Evolutionary conservation across 2,888 invertebrate genomes (phyloP), one percentile per base, ranked within the genome.

Genomic region (Cetonia aurata): DNA sequence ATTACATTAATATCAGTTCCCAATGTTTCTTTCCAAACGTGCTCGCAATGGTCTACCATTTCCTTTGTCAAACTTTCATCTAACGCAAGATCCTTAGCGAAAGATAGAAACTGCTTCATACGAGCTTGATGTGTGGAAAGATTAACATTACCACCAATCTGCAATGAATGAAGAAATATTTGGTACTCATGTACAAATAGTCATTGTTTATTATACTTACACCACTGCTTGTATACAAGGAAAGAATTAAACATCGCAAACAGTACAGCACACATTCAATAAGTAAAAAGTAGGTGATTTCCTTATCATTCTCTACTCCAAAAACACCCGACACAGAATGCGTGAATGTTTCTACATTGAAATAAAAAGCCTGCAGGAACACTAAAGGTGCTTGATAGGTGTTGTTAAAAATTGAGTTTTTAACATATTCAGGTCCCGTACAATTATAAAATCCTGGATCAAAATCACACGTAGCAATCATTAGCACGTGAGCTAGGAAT

Each of bases 41-140:
- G 75, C 52, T 77, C 75, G 56, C 73, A 78, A 59, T 79, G 75
- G 0, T 73, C 73, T 3, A 76, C 71, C 2, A 75, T 73, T 15
- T 74, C 71, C 9, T 74, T 53, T 1, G 75, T 70, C 8, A 75
- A 52, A n/a, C 62, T 70, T 68, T 78, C 77, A 4, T 74, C 71
- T 8, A 79, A 67, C 2, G 56, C 55, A 41, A 76, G 75, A 3
- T 71, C 37, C 15, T 77, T 73, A 1, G 75, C 72, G 57, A 78
- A 78, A 13, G 66, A 59, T 13, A 73, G 8, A 50, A 79, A 79
- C 6, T 70, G 73, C 15, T 72, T 74, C 55, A 77, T 73, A 0
- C 69, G 71, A 1, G 71, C 69, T 65, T 71, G 71, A 66, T 71
- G 68, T 9, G 48, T 65, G 10, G 71, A 68, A n/a, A 71, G 31